Evolutionary conservation across 2,113 vertebrate species (phyloP).

Genomic region (Serilophus lunatus): DNA sequence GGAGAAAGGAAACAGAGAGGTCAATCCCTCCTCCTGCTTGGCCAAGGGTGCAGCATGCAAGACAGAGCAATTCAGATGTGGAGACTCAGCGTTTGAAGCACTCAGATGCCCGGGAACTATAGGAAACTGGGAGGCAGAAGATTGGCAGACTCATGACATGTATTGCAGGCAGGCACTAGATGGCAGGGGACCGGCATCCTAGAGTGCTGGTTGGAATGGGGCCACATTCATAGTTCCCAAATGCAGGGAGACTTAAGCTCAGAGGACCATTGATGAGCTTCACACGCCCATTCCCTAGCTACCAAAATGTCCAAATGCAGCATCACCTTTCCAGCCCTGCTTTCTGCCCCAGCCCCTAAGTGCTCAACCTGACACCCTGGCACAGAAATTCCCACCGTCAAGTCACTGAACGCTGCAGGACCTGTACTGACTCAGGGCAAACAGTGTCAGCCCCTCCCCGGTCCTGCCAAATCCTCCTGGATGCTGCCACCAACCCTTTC

Average conservation of each 20-base stretch:
- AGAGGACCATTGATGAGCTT: background rate
- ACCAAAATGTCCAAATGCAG: background rate
- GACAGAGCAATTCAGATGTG: background rate
- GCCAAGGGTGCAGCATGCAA: background rate
- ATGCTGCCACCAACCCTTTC: background rate
- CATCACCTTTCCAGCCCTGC: background rate
- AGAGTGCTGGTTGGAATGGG: constrained; percentile 48
- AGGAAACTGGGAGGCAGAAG: constrained; percentile 51
- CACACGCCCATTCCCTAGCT: background rate
- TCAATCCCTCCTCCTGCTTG: background rate
- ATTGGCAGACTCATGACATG: constrained; percentile 56
- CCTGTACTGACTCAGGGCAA: background rate
- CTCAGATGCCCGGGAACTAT: constrained; percentile 33
- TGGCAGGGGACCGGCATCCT: constrained; percentile 59
- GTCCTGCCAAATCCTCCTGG: background rate
- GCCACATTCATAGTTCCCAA: constrained; percentile 30
- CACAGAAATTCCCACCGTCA: background rate
- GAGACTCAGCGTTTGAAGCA: constrained; percentile 10
- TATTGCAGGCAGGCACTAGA: constrained; percentile 59
- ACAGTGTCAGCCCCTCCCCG: background rate
- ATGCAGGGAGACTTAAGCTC: constrained; percentile 32
- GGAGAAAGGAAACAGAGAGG: constrained; percentile 20
- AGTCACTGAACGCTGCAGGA: background rate
- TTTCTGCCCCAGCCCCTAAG: background rate
- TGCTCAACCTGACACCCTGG: background rate